Conservation (phyloP, 2,888 invertebrate genomes). For the Eupithecia exiguata region DNA sequence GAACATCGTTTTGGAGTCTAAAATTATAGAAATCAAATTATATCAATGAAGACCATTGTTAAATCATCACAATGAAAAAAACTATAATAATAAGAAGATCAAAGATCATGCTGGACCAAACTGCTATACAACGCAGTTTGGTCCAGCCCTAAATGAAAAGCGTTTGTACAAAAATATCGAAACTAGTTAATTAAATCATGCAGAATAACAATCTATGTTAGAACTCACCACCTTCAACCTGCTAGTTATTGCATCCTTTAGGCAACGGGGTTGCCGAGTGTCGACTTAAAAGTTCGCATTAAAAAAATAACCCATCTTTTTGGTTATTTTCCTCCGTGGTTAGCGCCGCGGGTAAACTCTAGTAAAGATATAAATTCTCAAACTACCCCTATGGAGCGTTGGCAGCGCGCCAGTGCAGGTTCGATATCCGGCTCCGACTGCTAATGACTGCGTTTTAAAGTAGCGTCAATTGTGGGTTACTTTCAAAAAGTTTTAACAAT, state of each 20-base stretch:
- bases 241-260: neutral
- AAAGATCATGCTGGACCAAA: neutral
- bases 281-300: neutral
- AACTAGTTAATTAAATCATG: neutral
- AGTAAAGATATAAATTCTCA: conserved; percentile 35
- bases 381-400: conserved; percentile 35
- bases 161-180: neutral
- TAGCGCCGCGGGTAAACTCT: conserved; percentile 11
- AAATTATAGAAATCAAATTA: neutral
- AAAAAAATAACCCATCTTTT: neutral
- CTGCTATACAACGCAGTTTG: too few relatives aligned
- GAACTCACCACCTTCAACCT: neutral
- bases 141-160: neutral
- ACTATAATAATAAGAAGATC: neutral
- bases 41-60: neutral
- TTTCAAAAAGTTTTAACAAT: neutral
- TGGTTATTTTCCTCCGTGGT: neutral
- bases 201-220: neutral
- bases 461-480: conserved; percentile 32
- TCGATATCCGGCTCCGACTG: conserved; percentile 39
- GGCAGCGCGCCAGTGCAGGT: conserved; percentile 42
- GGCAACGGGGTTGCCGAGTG: neutral
- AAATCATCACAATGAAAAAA: too few relatives aligned
- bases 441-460: conserved; percentile 42
- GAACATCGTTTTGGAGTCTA: neutral